phyloP scores from a whole-genome alignment of 2,797 vertebrate genomes.

The Acrossocheilus wenchowensis region DNA sequence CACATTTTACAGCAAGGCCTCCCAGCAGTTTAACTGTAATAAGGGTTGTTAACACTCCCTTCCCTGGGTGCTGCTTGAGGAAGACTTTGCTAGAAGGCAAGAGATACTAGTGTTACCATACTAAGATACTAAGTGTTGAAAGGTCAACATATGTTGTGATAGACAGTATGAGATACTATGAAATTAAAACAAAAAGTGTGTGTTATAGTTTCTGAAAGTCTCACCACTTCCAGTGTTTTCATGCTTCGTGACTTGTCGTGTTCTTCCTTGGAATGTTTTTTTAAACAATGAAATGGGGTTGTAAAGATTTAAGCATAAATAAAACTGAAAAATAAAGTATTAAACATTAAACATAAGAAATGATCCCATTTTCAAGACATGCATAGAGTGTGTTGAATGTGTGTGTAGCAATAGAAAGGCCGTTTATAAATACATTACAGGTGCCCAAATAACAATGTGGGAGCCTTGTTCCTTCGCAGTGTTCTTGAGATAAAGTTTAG shows the following conservation, averaged over 20 bases:
- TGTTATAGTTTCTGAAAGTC: not conserved
- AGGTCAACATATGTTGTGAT: not conserved
- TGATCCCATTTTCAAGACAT: not conserved
- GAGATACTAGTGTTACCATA: not conserved
- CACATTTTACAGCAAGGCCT: not conserved
- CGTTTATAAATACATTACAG: slow-evolving; percentile 17
- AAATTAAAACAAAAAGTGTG: not conserved
- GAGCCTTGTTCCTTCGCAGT: not conserved
- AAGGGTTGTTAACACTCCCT: not conserved
- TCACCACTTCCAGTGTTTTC: not conserved
- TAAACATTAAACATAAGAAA: not conserved
- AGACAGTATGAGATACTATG: not conserved
- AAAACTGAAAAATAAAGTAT: not conserved
- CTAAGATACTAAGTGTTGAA: not conserved
- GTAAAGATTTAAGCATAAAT: not conserved
- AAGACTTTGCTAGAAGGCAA: not conserved
- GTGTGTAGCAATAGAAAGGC: not conserved
- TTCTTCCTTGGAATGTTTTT: not conserved
- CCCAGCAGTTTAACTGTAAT: not conserved
- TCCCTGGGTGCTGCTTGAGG: not conserved
- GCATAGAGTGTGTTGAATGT: not conserved
- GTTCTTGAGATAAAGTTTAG: slow-evolving; percentile 30
- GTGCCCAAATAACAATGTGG: slow-evolving; percentile 11
- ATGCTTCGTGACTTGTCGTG: not conserved
- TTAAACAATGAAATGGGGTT: not conserved